Base-by-base conservation (phyloP, 2,888 invertebrate genomes). In the Amitus sp. region DNA sequence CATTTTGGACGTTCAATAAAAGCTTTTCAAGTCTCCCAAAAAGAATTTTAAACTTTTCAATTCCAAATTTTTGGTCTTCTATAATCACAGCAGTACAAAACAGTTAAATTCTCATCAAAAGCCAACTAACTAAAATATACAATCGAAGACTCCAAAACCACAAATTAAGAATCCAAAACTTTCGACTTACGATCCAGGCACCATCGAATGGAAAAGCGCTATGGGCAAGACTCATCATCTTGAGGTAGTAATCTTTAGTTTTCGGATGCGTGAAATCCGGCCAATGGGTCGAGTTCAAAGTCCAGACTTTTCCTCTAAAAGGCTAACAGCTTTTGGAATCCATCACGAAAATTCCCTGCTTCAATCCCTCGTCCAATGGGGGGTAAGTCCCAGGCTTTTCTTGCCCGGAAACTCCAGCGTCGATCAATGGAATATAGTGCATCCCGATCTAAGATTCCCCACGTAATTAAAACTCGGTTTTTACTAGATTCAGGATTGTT, bases 231-330 rank as follows among this genome's bases (percentile, higher is more conserved):
- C 82, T 77, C 76, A 94, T 83, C 88, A 92, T 90, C 56, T 86
- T 85, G n/a, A 86, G 83, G 90, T 92, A 94, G 77, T 92, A 94
- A 6, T 85, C 83, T 0, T 87, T 85, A 0, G 89, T 86, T 50
- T 87, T 87, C 0, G 91, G 90, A 78, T 94, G 88, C 0, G 91
- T 91, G 78, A 93, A 94, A 81, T 95, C 94, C 0, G 93, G 93
- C 87, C 89, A 94, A 9, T 89, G 90, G 0, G 93, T 92, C 0
- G 87, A 85, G 1, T 83, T 85, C 0, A 80, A 79, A 77, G 92
- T 92, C 93, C 93, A 93, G 10, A 90, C 90, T 85, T 92, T 90
- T 65, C 92, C 93, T 52, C 88, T 82, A 71, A 93, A 90, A 3
- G 90, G 88, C 54, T 85, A 82, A 28, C 85, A 84, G 0, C 87